A percentile compares a stretch with the other conserved stretches of the same genome.
phyloP scores from a whole-genome alignment of 2,113 vertebrate species.

The Holacanthus passer region DNA sequence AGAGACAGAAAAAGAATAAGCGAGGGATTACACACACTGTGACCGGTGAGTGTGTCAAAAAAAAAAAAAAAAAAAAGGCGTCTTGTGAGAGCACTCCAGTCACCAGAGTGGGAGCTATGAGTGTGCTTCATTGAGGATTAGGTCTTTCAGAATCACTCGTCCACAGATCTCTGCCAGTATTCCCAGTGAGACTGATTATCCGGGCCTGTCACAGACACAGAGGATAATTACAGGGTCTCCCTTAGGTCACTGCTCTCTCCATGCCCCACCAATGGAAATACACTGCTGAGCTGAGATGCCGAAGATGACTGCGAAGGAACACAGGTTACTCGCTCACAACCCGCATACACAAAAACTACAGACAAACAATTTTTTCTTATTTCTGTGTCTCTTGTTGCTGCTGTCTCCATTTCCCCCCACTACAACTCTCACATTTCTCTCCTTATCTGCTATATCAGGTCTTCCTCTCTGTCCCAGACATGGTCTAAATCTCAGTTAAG shows the following conservation, averaged over 20 bases:
- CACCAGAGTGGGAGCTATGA: conserved; percentile 61
- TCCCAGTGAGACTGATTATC: conserved; percentile 86
- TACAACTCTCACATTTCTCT: conserved; percentile 19
- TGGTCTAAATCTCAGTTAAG: conserved; percentile 35
- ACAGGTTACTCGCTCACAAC: conserved; percentile 63
- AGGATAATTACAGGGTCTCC: conserved; percentile 84
- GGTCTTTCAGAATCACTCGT: conserved; percentile 72
- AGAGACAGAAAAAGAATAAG: conserved; percentile 8
- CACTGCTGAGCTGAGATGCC: conserved; percentile 65
- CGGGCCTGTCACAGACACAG: conserved; percentile 79
- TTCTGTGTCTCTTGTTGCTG: conserved; percentile 12
- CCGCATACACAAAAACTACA: conserved; percentile 39
- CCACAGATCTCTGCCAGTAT: conserved; percentile 80
- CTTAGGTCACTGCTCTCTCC: conserved; percentile 79
- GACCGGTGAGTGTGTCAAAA: conserved; percentile 61
- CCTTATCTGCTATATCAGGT: conserved; percentile 17
- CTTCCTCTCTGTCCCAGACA: conserved; percentile 24
- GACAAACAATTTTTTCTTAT: conserved; percentile 19
- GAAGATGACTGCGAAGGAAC: conserved; percentile 50
- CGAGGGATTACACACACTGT: conserved; percentile 49
- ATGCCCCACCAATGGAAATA: conserved; percentile 71
- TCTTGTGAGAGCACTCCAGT: conserved; percentile 72
- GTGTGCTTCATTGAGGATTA: conserved; percentile 77
- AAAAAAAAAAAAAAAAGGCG: no score
- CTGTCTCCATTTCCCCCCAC: conserved; percentile 14